phyloP scores from a whole-genome alignment of 2,113 vertebrate genomes.

The Silurus asotus region DNA sequence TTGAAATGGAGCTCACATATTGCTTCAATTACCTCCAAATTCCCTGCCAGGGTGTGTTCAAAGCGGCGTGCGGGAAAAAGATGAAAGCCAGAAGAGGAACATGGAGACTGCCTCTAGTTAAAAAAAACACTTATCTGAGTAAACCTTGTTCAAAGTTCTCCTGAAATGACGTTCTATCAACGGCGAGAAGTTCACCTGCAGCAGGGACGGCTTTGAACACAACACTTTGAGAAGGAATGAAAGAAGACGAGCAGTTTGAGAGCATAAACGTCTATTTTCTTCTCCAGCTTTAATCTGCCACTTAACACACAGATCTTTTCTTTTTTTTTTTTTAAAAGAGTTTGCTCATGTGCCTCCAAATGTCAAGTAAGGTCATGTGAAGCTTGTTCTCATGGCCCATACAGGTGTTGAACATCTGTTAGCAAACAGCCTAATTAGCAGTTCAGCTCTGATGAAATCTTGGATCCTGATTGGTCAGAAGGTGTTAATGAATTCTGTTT shows the following conservation, averaged over 20 bases:
- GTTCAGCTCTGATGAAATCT: background rate
- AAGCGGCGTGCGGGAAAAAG: slow-evolving; percentile 35
- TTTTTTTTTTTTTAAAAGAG: slow-evolving; percentile 28
- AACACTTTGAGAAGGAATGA: slow-evolving; percentile 48
- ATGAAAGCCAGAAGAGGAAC: slow-evolving; percentile 48
- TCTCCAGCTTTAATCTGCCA: slow-evolving; percentile 23
- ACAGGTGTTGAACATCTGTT: background rate
- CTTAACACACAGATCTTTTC: slow-evolving; percentile 1
- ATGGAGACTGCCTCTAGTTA: slow-evolving; percentile 46
- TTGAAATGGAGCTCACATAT: slow-evolving; percentile 41
- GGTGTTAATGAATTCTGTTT: background rate
- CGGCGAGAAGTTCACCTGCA: slow-evolving; percentile 53
- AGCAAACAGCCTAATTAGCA: background rate
- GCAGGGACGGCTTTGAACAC: slow-evolving; percentile 50
- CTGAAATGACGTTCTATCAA: slow-evolving; percentile 51
- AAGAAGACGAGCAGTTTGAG: slow-evolving; percentile 37
- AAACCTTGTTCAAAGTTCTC: slow-evolving; percentile 54
- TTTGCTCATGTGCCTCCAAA: slow-evolving; percentile 23
- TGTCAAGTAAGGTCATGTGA: slow-evolving; percentile 40
- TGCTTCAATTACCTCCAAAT: slow-evolving; percentile 41
- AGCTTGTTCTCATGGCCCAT: background rate
- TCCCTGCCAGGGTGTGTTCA: slow-evolving; percentile 24
- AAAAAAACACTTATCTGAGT: slow-evolving; percentile 53
- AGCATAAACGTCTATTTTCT: slow-evolving; percentile 37
- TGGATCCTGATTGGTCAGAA: background rate